These are phyloP conservation scores for Apantesis nais DNA, from an alignment of 2,888 invertebrate species.

Conservation along the genomic window DNA sequence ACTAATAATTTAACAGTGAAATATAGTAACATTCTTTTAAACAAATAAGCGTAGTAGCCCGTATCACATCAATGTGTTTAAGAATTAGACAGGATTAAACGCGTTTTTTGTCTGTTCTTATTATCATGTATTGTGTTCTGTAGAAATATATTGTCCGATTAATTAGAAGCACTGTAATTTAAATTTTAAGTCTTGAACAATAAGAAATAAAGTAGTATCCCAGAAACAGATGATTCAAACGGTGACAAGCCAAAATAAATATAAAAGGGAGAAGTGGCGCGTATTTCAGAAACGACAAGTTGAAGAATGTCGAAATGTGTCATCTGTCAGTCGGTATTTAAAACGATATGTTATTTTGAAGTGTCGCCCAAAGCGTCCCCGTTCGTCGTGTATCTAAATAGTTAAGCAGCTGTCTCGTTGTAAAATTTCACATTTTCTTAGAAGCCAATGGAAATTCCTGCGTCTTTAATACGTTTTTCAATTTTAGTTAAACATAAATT, in stretches of 20 bases:
- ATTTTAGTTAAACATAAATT: slow-evolving; percentile 55
- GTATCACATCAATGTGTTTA: slow-evolving; percentile 65
- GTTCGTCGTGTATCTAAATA: slow-evolving; percentile 77
- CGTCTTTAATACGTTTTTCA: slow-evolving; percentile 58
- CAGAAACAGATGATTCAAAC: slow-evolving; percentile 49
- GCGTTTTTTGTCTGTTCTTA: slow-evolving; percentile 69
- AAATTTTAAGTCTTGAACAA: slow-evolving; percentile 39
- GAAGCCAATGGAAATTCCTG: slow-evolving; percentile 71
- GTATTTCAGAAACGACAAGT: slow-evolving; percentile 84
- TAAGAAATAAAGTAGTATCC: slow-evolving; percentile 55
- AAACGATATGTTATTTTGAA: slow-evolving; percentile 84
- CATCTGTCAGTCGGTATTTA: slow-evolving; percentile 85
- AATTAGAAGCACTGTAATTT: slow-evolving; percentile 32
- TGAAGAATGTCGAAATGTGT: slow-evolving; percentile 86
- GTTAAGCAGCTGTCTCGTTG: slow-evolving; percentile 75
- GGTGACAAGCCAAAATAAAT: slow-evolving; percentile 70
- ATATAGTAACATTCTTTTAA: slow-evolving; percentile 37
- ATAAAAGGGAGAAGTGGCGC: slow-evolving; percentile 65
- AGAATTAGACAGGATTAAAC: slow-evolving; percentile 63
- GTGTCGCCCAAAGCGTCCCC: slow-evolving; percentile 65
- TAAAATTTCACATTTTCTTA: slow-evolving; percentile 70
- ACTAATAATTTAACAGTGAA: slow-evolving; percentile 22
- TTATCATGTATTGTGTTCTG: slow-evolving; percentile 64
- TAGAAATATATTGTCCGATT: slow-evolving; percentile 48
- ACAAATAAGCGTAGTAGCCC: slow-evolving; percentile 62